Base-by-base conservation (phyloP, 1,140 invertebrate genomes). In the Plodia interpunctella region DNA sequence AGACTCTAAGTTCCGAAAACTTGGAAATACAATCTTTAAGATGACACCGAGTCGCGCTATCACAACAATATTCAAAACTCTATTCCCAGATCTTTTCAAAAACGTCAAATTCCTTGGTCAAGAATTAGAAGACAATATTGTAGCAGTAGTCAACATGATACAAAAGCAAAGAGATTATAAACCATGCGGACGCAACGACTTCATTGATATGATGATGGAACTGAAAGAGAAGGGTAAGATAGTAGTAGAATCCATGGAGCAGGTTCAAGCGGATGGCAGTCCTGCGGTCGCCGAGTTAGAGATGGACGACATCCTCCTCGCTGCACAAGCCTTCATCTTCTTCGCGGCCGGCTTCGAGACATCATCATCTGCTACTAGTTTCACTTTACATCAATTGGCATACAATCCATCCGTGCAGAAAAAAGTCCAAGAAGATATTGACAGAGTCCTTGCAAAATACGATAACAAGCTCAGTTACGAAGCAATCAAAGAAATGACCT, bases 401-500 rank as follows among this genome's bases (percentile, higher is more conserved):
- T 65, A 55, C 15, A 38, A 65, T 19, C 63, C 38, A 3, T 56
- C 57, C 0, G 51, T 52, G 0, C 63, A 65, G 49, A 55, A 25
- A n/a, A 60, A 60, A 19, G 63, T 57, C 0, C 63, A 65, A 25
- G 59, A 49, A 11, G 51, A 65, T 2, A 57, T 65, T 10, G 63
- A 65, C 19, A 30, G 35, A 30, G 55, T 65, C 0, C 35, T 65
- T 11, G 55, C 35, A 1, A 60, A 61, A 19, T 19, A 65, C n/a
- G 56, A 60, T 13, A 55, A 59, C 5, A 58, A 65, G 18, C 55
- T 65, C 13, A 53, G 49, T 13, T 93, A 92, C 65, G 92, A 93
- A 13, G 80, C 81, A 17, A 55, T 94, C 2, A 81, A 88, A 18
- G 89, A 91, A 15, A 90, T 94, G 82, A 86, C 82, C 0, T 93